Evolutionary conservation across 2,888 invertebrate genomes (phyloP), one percentile per base, ranked within the genome.

Genomic region (Boloria selene): DNA sequence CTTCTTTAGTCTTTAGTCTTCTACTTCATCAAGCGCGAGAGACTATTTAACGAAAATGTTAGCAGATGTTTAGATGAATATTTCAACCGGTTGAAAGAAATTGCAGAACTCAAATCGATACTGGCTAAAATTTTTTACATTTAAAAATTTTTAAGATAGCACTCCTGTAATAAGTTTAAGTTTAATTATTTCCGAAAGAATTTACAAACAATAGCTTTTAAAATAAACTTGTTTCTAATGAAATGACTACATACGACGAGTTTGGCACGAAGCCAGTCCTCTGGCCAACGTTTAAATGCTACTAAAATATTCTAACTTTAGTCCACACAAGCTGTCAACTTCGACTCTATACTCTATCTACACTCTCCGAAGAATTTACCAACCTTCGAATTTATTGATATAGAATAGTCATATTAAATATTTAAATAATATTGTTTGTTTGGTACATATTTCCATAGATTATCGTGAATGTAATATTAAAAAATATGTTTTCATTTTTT

Each of bases 201-300:
- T 16, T 7, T 31, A 26, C 31, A 31, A 49, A 14, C 14, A 7
- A 3, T 31, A 55, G 42, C 13, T 56, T 52, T 60, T 47, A 42
- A 18, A 31, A 62, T 18, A 44, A 44, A 56, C 56, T 56, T 56
- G 26, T 26, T 56, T 64, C 53, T 61, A 58, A 65, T 61, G 17
- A 45, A 65, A 65, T 61, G 26, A 61, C 45, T 64, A 45, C 44
- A 45, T 52, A 51, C 38, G 17, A 51, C 60, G 18, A 16, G n/a
- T 6, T 56, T 64, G 67, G 67, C 64, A 22, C n/a, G 13, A 6
- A 5, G 64, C 67, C 67, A 64, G 64, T 60, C 17, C 60, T 22
- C 17, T 42, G 47, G 22, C 45, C 47, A 14, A 4, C 22, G 56
- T 56, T 16, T 51, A 56, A 16, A 56, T 49, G 50, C 55, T 52